Percentiles rank a stretch among this genome's conserved stretches.
Conservation (phyloP, 1,140 invertebrate genomes). For the Riptortus pedestris region DNA sequence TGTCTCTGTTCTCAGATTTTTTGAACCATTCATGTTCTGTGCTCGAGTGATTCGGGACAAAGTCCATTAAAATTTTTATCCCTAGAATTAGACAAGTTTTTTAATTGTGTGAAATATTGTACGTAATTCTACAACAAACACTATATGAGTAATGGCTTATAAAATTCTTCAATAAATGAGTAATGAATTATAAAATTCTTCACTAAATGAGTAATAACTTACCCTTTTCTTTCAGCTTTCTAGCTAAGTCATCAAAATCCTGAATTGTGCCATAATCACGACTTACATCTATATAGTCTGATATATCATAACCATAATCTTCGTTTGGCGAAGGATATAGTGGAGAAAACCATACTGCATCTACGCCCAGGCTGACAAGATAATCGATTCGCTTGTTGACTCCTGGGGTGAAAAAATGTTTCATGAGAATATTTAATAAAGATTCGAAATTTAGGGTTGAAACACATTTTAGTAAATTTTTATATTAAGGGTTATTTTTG, state of each 20-base stretch:
- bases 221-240: slow-evolving; percentile 44
- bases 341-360: slow-evolving; percentile 52
- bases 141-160: too few relatives aligned
- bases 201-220: too few relatives aligned
- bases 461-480: too few relatives aligned
- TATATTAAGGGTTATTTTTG: too few relatives aligned
- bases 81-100: slow-evolving; percentile 39
- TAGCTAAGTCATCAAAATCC: slow-evolving; percentile 48
- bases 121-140: too few relatives aligned
- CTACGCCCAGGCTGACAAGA: slow-evolving; percentile 36
- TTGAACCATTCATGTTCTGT: slow-evolving; percentile 68
- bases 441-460: too few relatives aligned
- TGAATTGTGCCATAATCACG: slow-evolving; percentile 48
- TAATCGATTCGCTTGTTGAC: not conserved
- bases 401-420: not conserved
- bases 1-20: slow-evolving; percentile 44
- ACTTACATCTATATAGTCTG: slow-evolving; percentile 50
- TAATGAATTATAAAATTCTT: too few relatives aligned
- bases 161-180: too few relatives aligned
- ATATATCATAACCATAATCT: slow-evolving; percentile 55
- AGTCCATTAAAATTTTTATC: slow-evolving; percentile 71
- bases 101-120: too few relatives aligned
- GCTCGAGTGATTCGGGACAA: slow-evolving; percentile 80
- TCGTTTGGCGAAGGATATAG: slow-evolving; percentile 54
- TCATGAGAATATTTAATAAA: too few relatives aligned